Evolutionary conservation across 1,140 invertebrate genomes (phyloP).

Genomic region (Brachionus plicatilis): DNA sequence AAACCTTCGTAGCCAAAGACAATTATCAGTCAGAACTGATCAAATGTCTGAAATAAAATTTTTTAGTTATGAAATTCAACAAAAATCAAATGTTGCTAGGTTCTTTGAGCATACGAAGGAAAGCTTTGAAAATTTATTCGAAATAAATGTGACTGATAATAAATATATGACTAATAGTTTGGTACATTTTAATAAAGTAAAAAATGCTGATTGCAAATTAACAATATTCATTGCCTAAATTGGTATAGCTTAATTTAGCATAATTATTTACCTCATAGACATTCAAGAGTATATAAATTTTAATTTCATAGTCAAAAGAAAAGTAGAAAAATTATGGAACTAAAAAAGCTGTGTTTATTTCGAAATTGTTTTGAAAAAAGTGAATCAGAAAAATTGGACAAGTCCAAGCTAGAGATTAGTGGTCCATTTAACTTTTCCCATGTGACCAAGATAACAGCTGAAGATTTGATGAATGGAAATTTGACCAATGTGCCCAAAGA

Average conservation of each 20-base stretch:
- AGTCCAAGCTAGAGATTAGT: neutral
- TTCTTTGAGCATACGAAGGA: too few relatives aligned
- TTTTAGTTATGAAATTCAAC: too few relatives aligned
- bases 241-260: neutral
- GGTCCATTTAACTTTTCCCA: neutral
- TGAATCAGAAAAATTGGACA: neutral
- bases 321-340: neutral
- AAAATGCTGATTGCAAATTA: too few relatives aligned
- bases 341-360: neutral
- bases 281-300: neutral
- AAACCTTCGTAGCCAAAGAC: too few relatives aligned
- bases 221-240: too few relatives aligned
- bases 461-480: constrained; percentile 13
- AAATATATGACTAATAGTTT: too few relatives aligned
- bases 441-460: neutral
- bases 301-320: neutral
- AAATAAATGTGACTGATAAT: too few relatives aligned
- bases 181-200: too few relatives aligned
- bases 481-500: neutral
- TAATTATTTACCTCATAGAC: neutral
- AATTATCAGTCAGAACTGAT: too few relatives aligned
- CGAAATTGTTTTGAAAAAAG: neutral
- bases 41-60: too few relatives aligned
- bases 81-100: too few relatives aligned
- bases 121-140: too few relatives aligned